Base-by-base conservation (phyloP, 1,140 invertebrate genomes). In the Aphis craccivora region DNA sequence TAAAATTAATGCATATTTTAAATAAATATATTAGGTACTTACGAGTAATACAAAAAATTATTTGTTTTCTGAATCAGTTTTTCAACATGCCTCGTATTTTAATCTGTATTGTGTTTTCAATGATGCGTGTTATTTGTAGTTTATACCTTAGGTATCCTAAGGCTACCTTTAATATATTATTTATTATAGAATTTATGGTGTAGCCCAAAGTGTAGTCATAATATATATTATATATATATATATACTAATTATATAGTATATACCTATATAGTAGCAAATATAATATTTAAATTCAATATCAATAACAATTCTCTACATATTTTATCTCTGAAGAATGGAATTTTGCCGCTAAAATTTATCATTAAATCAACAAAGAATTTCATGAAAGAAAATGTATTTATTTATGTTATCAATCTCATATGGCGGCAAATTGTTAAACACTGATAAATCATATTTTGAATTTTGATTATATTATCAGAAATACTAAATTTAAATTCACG, bases 281-380 rank as follows among this genome's bases (percentile, higher is more conserved):
- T 45, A 45, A 45, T 45, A 45, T 45, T 45, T 45, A 9, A 45
- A 45, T 45, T 45, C 11, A 45, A 45, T 45, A 45, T 45, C 11
- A 45, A 45, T 45, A 45, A 45, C 45, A 45, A 45, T 45, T 11
- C 45, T 45, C 5, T 30, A n/a, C 35, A 60, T 48, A 35, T 76
- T 91, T 91, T 76, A 91, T 91, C 90, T 76, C 22, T 40, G 14
- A 89, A 53, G 18, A 60, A 90, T 48, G 30, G 18, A 8, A 81
- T 83, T 92, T 92, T 92, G 90, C 67, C 90, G 67, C 67, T 37
- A 51, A 81, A 92, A 35, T 83, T 35, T 48, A 92, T 92, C 45
- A 90, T 40, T 48, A 90, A 90, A n/a, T 91, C 11, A 92, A 92
- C 90, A 92, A 92, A 83, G 90, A 92, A 83, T 92, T 51, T 83